These are phyloP conservation scores for Helostoma temminkii DNA, from an alignment of 2,797 vertebrate genomes.

Conservation along the genomic window DNA sequence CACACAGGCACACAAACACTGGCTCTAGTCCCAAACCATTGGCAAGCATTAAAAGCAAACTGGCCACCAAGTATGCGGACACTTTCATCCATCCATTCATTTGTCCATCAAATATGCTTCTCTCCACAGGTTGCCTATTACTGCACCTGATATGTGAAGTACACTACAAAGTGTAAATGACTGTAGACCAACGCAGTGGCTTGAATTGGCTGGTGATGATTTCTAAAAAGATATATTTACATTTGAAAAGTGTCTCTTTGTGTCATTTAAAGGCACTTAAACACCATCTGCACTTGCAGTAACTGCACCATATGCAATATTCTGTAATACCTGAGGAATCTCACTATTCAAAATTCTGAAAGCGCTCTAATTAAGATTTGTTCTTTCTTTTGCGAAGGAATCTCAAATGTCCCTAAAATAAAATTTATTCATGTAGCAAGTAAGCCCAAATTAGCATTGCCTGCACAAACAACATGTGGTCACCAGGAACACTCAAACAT, in stretches of 20 bases:
- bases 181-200: constrained; percentile 13
- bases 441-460: constrained; percentile 23
- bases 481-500: constrained; percentile 38
- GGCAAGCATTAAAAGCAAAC: constrained; percentile 29
- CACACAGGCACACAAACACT: constrained; percentile 17
- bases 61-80: constrained; percentile 14
- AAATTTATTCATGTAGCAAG: constrained; percentile 28
- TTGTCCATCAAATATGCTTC: constrained; percentile 21
- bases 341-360: constrained; percentile 27
- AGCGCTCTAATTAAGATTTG: constrained; percentile 46
- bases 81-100: constrained; percentile 32
- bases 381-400: constrained; percentile 7
- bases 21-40: constrained; percentile 24
- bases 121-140: constrained; percentile 25
- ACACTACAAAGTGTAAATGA: constrained; percentile 39
- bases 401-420: constrained; percentile 12
- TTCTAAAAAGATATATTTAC: constrained; percentile 50
- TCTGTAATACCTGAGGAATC: constrained; percentile 15
- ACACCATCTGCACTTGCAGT: constrained; percentile 16
- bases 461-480: constrained; percentile 23
- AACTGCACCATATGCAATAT: constrained; percentile 8
- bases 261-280: constrained; percentile 35
- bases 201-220: constrained; percentile 51
- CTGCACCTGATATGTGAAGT: constrained; percentile 51
- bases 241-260: constrained; percentile 46